phyloP scores from a whole-genome alignment of 2,113 vertebrate species.

The Sorex fumeus region DNA sequence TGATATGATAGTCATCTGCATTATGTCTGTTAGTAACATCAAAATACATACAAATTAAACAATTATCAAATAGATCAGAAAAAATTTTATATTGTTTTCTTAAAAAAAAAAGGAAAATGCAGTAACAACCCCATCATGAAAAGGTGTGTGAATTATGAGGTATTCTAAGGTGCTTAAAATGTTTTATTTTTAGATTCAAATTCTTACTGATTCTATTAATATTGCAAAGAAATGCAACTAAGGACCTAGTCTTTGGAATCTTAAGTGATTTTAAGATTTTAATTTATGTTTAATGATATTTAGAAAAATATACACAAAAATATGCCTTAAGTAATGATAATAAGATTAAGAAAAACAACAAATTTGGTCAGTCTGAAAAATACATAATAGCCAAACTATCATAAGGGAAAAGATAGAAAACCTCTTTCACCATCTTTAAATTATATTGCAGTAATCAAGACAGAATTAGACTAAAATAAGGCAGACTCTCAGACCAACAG shows the following conservation, averaged over 20 bases:
- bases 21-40: not conserved
- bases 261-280: too few species aligned
- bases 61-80: not conserved
- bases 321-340: not conserved
- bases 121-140: not conserved
- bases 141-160: not conserved
- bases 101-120: not conserved
- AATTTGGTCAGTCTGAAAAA: not conserved
- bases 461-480: too few species aligned
- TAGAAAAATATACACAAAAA: not conserved
- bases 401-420: too few species aligned
- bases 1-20: not conserved
- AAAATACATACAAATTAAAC: not conserved
- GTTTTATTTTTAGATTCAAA: not conserved
- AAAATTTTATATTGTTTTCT: not conserved
- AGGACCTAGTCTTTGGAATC: not conserved
- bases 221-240: not conserved
- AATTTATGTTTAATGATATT: not conserved
- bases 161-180: not conserved
- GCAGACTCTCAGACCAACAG: too few species aligned
- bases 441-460: too few species aligned
- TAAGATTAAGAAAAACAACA: not conserved
- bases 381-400: not conserved
- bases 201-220: not conserved
- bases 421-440: too few species aligned